Evolutionary conservation across 64 coral and sea anemone species (phyloP).

Genomic region (Pachyseris speciosa): DNA sequence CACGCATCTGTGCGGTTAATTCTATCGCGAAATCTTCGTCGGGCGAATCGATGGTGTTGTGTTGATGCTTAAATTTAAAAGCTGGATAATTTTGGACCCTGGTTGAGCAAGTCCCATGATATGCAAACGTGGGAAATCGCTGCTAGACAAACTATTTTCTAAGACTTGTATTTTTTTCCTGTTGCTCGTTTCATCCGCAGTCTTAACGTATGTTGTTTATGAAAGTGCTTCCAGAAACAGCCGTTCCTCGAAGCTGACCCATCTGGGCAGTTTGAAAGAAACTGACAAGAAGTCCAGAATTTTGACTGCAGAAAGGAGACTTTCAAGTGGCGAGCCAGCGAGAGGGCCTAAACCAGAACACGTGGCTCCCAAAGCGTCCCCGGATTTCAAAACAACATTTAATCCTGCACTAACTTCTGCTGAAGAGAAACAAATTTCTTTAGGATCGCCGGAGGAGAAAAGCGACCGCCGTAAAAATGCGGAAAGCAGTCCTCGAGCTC

Average conservation of each 20-base stretch:
- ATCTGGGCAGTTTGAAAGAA: not conserved
- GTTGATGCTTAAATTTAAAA: slow-evolving; percentile 1
- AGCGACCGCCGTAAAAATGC: not conserved
- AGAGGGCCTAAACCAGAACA: not conserved
- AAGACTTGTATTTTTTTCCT: not conserved
- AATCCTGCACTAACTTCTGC: not conserved
- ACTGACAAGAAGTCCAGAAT: not conserved
- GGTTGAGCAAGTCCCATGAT: not conserved
- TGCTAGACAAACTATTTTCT: not conserved
- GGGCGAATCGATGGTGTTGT: not conserved
- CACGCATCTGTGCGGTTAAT: no score
- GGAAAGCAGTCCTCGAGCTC: not conserved
- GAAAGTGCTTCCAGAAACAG: not conserved
- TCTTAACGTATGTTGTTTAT: slow-evolving; percentile 12
- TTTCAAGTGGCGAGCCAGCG: not conserved
- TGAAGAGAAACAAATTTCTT: not conserved
- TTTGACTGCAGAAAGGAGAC: not conserved
- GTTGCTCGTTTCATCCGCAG: not conserved
- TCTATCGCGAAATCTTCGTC: not conserved
- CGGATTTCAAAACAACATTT: slow-evolving; percentile 26
- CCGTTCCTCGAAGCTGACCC: not conserved
- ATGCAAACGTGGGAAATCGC: slow-evolving; percentile 15
- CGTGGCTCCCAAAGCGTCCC: not conserved
- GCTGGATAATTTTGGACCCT: not conserved
- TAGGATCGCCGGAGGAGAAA: not conserved